These are phyloP conservation scores for Notolabrus celidotus DNA, from an alignment of 2,797 vertebrate species.

Conservation along the genomic window DNA sequence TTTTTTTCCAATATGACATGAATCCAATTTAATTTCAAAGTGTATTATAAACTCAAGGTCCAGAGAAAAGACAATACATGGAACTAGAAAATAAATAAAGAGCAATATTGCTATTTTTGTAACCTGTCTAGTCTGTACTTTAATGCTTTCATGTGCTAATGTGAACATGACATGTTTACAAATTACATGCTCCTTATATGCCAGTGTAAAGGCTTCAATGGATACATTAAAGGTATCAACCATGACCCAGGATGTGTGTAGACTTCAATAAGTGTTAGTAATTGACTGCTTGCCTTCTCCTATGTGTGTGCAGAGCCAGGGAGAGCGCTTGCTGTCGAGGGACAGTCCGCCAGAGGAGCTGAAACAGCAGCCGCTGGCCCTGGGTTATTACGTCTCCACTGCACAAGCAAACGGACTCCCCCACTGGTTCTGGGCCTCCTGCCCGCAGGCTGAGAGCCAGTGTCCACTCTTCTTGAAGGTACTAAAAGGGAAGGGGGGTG, in stretches of 20 bases:
- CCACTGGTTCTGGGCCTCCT: constrained; percentile 98
- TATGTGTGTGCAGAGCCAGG: constrained; percentile 88
- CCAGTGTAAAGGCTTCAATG: too few relatives aligned
- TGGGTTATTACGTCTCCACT: constrained; percentile 97
- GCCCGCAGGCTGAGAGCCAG: constrained; percentile 96
- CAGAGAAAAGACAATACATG: not conserved
- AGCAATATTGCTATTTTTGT: not conserved
- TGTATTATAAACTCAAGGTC: not conserved
- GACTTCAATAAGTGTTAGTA: too few relatives aligned
- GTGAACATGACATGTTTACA: not conserved
- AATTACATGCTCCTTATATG: too few relatives aligned
- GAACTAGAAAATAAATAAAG: not conserved
- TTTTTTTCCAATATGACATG: not conserved
- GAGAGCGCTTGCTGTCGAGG: constrained; percentile 94
- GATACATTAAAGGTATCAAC: constrained; percentile 6
- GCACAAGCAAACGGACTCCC: constrained; percentile 96
- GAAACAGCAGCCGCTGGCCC: constrained; percentile 97
- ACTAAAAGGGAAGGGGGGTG: constrained; percentile 7
- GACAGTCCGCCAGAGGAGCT: constrained; percentile 95
- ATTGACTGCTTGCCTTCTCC: constrained; percentile 24
- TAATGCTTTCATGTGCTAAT: too few relatives aligned
- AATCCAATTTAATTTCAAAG: not conserved
- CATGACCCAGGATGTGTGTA: constrained; percentile 1
- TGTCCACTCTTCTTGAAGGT: constrained; percentile 99
- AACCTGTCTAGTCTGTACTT: not conserved